Percentiles rank a stretch among this genome's conserved stretches.
These are phyloP conservation scores for Alsophila aescularia DNA, from an alignment of 2,888 invertebrate species.

Conservation along the genomic window DNA sequence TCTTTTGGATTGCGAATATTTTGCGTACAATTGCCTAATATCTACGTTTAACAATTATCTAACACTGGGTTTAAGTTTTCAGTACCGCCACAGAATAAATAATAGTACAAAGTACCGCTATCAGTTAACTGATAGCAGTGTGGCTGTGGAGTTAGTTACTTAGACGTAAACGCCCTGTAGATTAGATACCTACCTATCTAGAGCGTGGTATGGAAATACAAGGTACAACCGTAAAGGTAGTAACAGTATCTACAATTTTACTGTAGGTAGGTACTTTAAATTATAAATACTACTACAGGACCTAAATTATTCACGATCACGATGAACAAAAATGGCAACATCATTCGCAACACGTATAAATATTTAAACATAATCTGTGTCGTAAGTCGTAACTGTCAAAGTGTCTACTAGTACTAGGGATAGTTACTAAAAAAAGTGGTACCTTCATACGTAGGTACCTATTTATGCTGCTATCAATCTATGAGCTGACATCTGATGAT, in stretches of 20 bases:
- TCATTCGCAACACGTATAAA: too few species aligned
- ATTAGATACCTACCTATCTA: constrained; percentile 47
- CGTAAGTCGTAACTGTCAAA: too few species aligned
- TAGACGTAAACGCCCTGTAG: constrained; percentile 46
- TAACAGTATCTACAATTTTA: neutral
- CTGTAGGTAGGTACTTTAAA: too few species aligned
- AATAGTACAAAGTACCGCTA: too few species aligned
- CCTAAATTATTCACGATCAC: too few species aligned
- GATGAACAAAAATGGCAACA: too few species aligned
- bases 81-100: too few species aligned
- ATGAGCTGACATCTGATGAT: neutral
- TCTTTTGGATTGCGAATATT: neutral
- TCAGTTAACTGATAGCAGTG: too few species aligned
- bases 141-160: constrained; percentile 43
- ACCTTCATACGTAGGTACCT: neutral
- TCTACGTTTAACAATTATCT: neutral
- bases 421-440: too few species aligned
- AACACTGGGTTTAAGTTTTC: neutral
- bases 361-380: too few species aligned
- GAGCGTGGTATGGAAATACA: constrained; percentile 16
- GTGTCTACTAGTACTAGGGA: too few species aligned
- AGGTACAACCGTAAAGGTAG: neutral
- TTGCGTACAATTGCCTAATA: neutral
- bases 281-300: too few species aligned
- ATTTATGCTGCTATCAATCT: neutral